phyloP scores from a whole-genome alignment of 2,113 vertebrate species.

The Calonectris borealis region DNA sequence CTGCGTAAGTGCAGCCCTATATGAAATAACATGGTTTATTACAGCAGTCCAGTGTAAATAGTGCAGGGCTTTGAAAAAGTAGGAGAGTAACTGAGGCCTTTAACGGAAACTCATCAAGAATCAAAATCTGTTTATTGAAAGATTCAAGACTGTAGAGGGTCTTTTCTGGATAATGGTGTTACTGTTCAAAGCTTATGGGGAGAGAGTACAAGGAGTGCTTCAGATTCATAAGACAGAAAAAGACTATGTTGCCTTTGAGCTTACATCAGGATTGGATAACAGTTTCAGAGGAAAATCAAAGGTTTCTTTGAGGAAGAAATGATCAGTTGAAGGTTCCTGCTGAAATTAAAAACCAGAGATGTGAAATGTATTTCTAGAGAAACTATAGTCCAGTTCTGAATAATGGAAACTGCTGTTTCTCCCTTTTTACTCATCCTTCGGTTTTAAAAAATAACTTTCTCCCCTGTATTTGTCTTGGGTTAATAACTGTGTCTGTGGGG shows the following conservation, averaged over 20 bases:
- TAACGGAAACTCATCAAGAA: not conserved
- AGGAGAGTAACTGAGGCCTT: not conserved
- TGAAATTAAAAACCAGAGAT: not conserved
- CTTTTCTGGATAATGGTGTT: not conserved
- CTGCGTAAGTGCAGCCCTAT: rapidly evolving
- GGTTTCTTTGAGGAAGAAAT: not conserved
- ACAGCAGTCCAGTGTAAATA: not conserved
- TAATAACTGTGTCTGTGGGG: not conserved
- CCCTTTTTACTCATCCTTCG: not conserved
- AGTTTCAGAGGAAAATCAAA: not conserved
- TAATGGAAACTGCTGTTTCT: not conserved
- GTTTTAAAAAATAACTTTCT: not conserved
- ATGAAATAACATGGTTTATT: not conserved
- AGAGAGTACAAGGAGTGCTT: not conserved
- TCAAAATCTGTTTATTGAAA: not conserved
- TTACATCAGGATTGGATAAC: not conserved
- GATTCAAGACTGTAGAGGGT: not conserved
- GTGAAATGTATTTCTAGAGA: not conserved
- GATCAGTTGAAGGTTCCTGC: not conserved
- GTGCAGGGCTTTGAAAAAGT: not conserved
- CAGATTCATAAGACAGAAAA: not conserved
- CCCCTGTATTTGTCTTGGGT: not conserved
- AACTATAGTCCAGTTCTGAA: not conserved
- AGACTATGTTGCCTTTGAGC: not conserved
- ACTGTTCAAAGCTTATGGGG: not conserved